phyloP scores from a whole-genome alignment of 2,888 invertebrate species.

The Dasysyrphus tricinctus region DNA sequence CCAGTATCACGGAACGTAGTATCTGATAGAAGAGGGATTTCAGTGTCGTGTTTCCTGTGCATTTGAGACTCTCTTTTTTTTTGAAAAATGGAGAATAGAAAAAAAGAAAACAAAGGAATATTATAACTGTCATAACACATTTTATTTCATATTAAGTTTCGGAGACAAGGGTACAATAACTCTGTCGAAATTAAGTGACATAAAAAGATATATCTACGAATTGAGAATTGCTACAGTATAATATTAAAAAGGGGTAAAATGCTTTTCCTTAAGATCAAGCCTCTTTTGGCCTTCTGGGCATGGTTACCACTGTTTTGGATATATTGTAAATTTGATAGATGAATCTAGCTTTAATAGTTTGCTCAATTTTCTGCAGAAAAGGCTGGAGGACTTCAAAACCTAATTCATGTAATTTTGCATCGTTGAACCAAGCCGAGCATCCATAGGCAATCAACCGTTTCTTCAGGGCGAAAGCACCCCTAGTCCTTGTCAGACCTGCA shows the following conservation, averaged over 20 bases:
- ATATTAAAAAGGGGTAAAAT: slow-evolving; percentile 45
- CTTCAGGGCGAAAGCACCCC: too few relatives aligned
- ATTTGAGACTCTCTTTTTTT: slow-evolving; percentile 28
- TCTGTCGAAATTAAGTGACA: slow-evolving; percentile 72
- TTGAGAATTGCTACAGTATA: slow-evolving; percentile 26
- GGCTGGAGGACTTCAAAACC: too few relatives aligned
- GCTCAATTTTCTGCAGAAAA: too few relatives aligned
- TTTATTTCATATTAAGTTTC: slow-evolving; percentile 62
- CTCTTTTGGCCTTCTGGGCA: neutral
- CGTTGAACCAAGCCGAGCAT: too few relatives aligned
- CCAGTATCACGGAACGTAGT: slow-evolving; percentile 4
- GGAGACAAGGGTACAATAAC: slow-evolving; percentile 72
- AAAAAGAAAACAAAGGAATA: slow-evolving; percentile 55
- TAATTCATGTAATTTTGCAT: too few relatives aligned
- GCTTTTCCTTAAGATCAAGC: slow-evolving; percentile 9
- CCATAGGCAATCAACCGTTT: too few relatives aligned
- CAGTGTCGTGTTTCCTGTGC: slow-evolving; percentile 24
- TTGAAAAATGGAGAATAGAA: neutral
- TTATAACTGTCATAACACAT: slow-evolving; percentile 74
- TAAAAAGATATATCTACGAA: slow-evolving; percentile 52
- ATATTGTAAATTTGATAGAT: neutral
- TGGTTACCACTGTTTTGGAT: slow-evolving; percentile 1
- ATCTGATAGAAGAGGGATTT: slow-evolving; percentile 29
- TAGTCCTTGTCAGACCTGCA: too few relatives aligned
- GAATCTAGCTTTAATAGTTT: too few relatives aligned